A percentile compares a stretch with the other conserved stretches of the same genome.
Conservation (phyloP, 2,797 vertebrate genomes). For the Petrocephalus schoutedeni region DNA sequence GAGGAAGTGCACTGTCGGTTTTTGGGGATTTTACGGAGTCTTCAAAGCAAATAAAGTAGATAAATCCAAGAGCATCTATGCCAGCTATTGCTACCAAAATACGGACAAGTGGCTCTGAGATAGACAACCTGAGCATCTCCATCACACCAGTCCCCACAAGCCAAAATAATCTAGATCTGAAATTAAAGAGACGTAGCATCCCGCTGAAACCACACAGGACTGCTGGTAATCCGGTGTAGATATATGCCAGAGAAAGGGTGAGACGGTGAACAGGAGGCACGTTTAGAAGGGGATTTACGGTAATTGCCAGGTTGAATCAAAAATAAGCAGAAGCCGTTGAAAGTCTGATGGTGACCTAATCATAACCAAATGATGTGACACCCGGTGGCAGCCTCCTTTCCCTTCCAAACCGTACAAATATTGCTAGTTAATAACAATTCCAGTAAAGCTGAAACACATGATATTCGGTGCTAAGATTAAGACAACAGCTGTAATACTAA, state of each 20-base stretch:
- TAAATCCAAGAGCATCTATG: background rate
- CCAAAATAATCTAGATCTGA: background rate
- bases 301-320: background rate
- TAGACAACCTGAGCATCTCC: background rate
- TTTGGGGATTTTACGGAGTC: background rate
- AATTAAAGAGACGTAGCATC: background rate
- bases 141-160: background rate
- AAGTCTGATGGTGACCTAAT: background rate
- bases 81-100: background rate
- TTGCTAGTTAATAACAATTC: background rate
- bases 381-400: conserved; percentile 8
- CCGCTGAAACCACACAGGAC: background rate
- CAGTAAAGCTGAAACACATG: background rate
- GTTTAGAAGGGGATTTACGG: background rate
- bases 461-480: background rate
- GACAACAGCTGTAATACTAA: background rate
- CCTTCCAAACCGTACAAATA: background rate
- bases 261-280: background rate
- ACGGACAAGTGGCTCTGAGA: background rate
- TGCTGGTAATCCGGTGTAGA: background rate
- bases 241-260: background rate
- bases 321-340: background rate
- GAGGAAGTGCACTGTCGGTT: background rate
- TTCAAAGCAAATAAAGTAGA: background rate
- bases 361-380: background rate